Conservation (phyloP, 2,797 vertebrate species). For the Moxostoma hubbsi region DNA sequence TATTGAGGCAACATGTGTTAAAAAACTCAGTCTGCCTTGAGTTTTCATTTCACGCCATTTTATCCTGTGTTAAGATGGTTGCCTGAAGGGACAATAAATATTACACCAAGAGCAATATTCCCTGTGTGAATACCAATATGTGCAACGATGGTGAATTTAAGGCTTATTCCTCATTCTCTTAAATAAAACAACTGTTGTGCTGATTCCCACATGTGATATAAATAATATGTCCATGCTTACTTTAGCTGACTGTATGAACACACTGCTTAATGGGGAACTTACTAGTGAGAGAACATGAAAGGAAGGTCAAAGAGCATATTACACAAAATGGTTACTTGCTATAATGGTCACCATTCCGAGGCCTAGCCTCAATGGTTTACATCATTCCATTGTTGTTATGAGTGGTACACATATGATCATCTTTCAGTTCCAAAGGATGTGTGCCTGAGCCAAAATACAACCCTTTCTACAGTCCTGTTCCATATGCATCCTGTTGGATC, state of each 20-base stretch:
- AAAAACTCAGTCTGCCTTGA: slow-evolving; percentile 48
- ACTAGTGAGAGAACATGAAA: slow-evolving; percentile 21
- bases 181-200: slow-evolving; percentile 12
- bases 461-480: slow-evolving; percentile 60
- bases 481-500: slow-evolving; percentile 76
- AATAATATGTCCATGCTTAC: slow-evolving; percentile 26
- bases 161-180: neutral
- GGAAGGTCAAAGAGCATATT: slow-evolving; percentile 24
- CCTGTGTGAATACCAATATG: slow-evolving; percentile 2
- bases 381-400: slow-evolving; percentile 53
- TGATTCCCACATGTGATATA: slow-evolving; percentile 18
- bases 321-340: slow-evolving; percentile 29
- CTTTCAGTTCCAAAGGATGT: slow-evolving; percentile 68
- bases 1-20: slow-evolving; percentile 59
- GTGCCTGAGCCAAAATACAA: slow-evolving; percentile 63
- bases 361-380: slow-evolving; percentile 31
- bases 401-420: slow-evolving; percentile 54
- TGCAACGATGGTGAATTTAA: slow-evolving; percentile 6
- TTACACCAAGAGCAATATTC: slow-evolving; percentile 4
- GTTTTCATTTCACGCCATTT: slow-evolving; percentile 31
- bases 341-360: slow-evolving; percentile 11
- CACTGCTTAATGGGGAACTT: neutral
- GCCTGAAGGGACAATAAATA: slow-evolving; percentile 31
- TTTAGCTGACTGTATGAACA: slow-evolving; percentile 8
- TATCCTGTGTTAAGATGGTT: neutral